Base-by-base conservation (phyloP, 2,113 vertebrate genomes). In the Hirundichthys speculiger region DNA sequence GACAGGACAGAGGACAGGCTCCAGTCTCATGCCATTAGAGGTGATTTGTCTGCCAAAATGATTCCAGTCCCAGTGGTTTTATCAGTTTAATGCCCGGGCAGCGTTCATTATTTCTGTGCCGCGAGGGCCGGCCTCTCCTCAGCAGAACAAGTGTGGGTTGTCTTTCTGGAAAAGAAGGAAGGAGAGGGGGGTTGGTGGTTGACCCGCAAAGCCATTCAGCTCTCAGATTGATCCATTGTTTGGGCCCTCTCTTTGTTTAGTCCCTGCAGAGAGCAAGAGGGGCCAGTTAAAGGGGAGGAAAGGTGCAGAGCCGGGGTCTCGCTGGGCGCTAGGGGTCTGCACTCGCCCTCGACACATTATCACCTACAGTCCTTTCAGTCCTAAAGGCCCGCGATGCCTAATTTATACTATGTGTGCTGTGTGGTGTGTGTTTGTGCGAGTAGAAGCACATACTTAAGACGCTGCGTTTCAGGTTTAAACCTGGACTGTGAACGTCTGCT, bases 81-180 rank as follows among this genome's bases (percentile, higher is more conserved):
- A 90, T 92, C 85, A 86, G 85, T 86, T 90, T 88, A 90, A 87
- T 83, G 87, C 82, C 64, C 73, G 91, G 93, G 88, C 89, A 82
- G 84, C 75, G 85, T 92, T 90, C 85, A 92, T 93, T 87, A 82
- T 89, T 88, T 86, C 78, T 90, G 84, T 77, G 83, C 86, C 61
- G 78, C 72, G 84, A 92, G 87, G 87, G 86, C 92, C 89, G 87
- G 86, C 79, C 83, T 94, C 89, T 91, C 91, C 89, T 88, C 81
- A 90, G 82, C 74, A 90, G 92, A 93, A 93, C 92, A 94, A 94
- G 90, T 89, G 88, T 87, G 90, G 84, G 83, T 89, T 92, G 88
- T 91, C 86, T 93, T 89, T 86, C 87, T 92, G 80, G 93, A 89
- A 90, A 80, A 83, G 73, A 71, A 69, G 75, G 72, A 83, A 79